Evolutionary conservation across 2,797 vertebrate genomes (phyloP).

Genomic region (Phoebastria nigripes): DNA sequence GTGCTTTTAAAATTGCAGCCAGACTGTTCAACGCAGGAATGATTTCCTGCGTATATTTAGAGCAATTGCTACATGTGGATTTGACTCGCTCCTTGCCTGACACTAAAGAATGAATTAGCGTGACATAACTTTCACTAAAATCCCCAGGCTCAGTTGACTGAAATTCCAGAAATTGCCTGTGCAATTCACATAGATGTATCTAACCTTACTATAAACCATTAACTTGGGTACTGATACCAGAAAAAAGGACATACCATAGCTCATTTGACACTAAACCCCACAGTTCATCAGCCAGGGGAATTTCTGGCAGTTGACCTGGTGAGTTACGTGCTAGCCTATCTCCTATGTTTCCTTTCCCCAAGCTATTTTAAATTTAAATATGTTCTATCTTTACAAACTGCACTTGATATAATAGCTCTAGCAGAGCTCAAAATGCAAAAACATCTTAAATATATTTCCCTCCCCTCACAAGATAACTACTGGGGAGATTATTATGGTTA

Average conservation of each 20-base stretch:
- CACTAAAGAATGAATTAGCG: neutral
- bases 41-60: neutral
- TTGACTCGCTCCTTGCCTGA: neutral
- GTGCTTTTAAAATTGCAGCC: constrained; percentile 12
- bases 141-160: neutral
- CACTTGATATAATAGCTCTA: neutral
- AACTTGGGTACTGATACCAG: neutral
- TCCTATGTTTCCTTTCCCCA: neutral
- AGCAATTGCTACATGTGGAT: neutral
- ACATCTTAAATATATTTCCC: neutral
- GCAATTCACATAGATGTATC: neutral
- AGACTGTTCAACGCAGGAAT: neutral
- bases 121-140: neutral
- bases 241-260: neutral
- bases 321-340: neutral
- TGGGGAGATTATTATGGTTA: neutral
- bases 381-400: neutral
- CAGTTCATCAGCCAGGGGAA: neutral
- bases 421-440: neutral
- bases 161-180: neutral
- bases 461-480: neutral
- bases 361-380: neutral
- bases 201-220: neutral
- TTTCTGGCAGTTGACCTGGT: neutral
- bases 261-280: neutral